A percentile compares a stretch with the other conserved stretches of the same genome.
These are phyloP conservation scores for Amphiprion percula DNA, from an alignment of 2,113 vertebrate species.

Conservation along the genomic window DNA sequence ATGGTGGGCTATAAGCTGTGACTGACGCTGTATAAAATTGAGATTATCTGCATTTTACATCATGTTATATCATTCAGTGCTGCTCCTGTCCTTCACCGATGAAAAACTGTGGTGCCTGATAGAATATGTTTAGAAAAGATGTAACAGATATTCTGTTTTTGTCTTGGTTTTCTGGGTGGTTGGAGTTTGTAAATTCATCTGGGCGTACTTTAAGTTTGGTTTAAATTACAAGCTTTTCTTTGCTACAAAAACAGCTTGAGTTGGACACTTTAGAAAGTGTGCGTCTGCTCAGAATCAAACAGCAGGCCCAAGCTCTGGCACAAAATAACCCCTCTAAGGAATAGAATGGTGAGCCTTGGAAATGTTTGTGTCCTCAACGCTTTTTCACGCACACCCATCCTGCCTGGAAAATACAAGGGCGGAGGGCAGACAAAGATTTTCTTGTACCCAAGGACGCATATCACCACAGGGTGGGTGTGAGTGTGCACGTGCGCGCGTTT, in stretches of 20 bases:
- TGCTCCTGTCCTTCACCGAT: too few species aligned
- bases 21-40: not conserved
- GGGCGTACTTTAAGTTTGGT: not conserved
- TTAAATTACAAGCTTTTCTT: not conserved
- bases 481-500: conserved; percentile 40
- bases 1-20: not conserved
- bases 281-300: not conserved
- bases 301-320: not conserved
- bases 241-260: not conserved
- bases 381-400: conserved; percentile 69
- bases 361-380: conserved; percentile 44
- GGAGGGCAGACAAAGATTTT: conserved; percentile 68
- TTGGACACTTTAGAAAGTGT: not conserved
- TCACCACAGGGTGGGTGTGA: conserved; percentile 40
- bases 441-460: conserved; percentile 69
- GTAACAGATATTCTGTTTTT: not conserved
- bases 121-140: too few species aligned
- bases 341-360: conserved; percentile 32
- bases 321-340: conserved; percentile 26
- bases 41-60: not conserved
- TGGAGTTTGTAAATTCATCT: too few species aligned
- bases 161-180: not conserved
- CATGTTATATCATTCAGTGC: too few species aligned
- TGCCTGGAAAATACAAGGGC: conserved; percentile 70
- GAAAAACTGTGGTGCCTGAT: too few species aligned